A percentile compares a stretch with the other conserved stretches of the same genome.
Conservation (phyloP, 2,797 vertebrate genomes). For the Decapterus maruadsi region DNA sequence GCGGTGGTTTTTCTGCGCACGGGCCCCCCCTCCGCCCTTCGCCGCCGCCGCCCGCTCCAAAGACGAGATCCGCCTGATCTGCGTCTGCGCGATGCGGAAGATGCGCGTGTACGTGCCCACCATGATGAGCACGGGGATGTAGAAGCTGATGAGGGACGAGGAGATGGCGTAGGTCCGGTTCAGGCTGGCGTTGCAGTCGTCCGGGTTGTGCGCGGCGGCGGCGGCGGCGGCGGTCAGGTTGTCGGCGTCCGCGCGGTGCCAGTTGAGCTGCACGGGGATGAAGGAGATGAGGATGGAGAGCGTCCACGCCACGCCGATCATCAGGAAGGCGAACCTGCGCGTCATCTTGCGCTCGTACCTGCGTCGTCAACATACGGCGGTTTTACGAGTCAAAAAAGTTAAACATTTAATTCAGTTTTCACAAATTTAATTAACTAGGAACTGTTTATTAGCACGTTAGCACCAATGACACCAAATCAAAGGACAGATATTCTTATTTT, state of each 20-base stretch:
- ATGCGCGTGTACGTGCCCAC: slow-evolving; percentile 87
- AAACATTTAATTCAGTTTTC: too few relatives aligned
- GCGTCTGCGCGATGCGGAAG: slow-evolving; percentile 84
- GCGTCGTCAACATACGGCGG: too few relatives aligned
- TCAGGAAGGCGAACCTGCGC: slow-evolving; percentile 77
- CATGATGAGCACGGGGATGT: slow-evolving; percentile 88
- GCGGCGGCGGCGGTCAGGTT: slow-evolving; percentile 1
- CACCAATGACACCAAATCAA: too few relatives aligned
- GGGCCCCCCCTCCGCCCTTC: slow-evolving; percentile 16
- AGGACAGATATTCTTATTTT: too few relatives aligned
- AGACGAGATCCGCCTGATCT: slow-evolving; percentile 86
- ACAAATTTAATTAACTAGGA: too few relatives aligned
- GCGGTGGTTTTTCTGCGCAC: slow-evolving; percentile 58
- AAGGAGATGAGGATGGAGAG: slow-evolving; percentile 89
- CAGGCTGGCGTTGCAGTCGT: slow-evolving; percentile 85
- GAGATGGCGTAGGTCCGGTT: slow-evolving; percentile 85
- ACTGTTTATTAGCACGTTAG: too few relatives aligned
- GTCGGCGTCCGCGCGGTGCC: slow-evolving; percentile 80
- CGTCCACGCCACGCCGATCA: slow-evolving; percentile 86
- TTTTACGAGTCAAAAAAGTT: too few relatives aligned
- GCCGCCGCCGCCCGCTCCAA: slow-evolving; percentile 77
- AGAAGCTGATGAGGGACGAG: slow-evolving; percentile 89
- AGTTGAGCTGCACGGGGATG: slow-evolving; percentile 86
- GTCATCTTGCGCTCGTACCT: slow-evolving; percentile 86
- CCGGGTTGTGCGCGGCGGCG: slow-evolving; percentile 19